A percentile compares a stretch with the other conserved stretches of the same genome.
Conservation (phyloP, 1,140 invertebrate genomes). For the Sitophilus oryzae region DNA sequence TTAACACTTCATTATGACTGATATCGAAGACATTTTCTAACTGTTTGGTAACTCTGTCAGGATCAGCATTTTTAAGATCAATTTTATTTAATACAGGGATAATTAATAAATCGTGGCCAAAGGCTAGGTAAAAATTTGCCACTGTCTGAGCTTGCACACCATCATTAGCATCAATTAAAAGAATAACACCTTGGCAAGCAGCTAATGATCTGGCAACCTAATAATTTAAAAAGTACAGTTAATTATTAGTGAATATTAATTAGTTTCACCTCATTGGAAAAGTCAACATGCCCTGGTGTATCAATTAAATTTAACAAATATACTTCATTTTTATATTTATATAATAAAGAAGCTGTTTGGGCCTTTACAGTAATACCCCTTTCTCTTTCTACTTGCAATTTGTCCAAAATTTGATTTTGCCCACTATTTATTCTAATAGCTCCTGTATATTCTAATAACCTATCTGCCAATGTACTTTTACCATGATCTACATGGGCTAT, state of each 20-base stretch:
- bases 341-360: conserved; percentile 86
- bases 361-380: conserved; percentile 98
- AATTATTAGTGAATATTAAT: neutral
- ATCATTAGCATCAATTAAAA: conserved; percentile 95
- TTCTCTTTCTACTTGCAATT: conserved; percentile 84
- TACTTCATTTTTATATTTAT: conserved; percentile 57
- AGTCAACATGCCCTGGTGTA: conserved; percentile 98
- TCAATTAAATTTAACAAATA: conserved; percentile 97
- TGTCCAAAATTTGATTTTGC: conserved; percentile 81
- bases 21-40: conserved; percentile 83
- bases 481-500: conserved; percentile 98
- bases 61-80: conserved; percentile 86
- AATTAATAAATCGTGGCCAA: conserved; percentile 72
- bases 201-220: conserved; percentile 74
- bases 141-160: conserved; percentile 97
- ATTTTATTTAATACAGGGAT: conserved; percentile 97
- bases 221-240: conserved; percentile 5
- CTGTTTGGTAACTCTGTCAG: conserved; percentile 72
- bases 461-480: conserved; percentile 92
- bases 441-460: conserved; percentile 85
- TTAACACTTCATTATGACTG: conserved; percentile 58
- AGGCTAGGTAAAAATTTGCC: conserved; percentile 92
- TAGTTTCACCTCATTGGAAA: conserved; percentile 85
- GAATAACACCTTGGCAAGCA: conserved; percentile 90
- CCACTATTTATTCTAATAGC: conserved; percentile 64